phyloP scores from a whole-genome alignment of 2,797 vertebrate species.

The Lagorchestes hirsutus region DNA sequence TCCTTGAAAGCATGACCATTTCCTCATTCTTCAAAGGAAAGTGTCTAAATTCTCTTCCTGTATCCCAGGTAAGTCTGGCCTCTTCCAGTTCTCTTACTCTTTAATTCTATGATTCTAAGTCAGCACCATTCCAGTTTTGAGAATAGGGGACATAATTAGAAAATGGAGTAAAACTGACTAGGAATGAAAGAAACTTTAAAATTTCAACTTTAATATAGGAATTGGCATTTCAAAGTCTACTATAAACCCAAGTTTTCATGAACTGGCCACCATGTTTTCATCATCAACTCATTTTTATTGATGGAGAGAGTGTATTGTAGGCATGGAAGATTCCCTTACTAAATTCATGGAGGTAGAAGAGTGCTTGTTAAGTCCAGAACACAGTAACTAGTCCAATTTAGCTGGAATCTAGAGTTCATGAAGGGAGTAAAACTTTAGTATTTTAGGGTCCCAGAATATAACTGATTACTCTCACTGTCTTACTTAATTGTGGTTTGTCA shows the following conservation, averaged over 20 bases:
- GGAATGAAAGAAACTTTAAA: background rate
- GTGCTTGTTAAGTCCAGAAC: background rate
- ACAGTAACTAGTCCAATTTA: background rate
- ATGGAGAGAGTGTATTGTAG: background rate
- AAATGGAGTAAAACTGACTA: slow-evolving; percentile 10
- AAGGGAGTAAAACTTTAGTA: background rate
- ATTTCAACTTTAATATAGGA: background rate
- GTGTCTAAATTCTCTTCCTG: slow-evolving; percentile 17
- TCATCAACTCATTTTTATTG: background rate
- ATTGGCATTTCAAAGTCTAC: background rate
- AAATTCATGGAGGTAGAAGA: background rate
- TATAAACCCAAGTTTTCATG: background rate
- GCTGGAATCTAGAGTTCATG: background rate
- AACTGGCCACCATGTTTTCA: background rate
- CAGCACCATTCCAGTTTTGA: slow-evolving; percentile 8
- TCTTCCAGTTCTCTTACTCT: background rate
- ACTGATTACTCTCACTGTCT: background rate
- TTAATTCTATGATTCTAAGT: background rate
- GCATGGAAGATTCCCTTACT: background rate
- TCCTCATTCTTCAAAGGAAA: background rate
- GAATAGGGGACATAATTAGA: background rate
- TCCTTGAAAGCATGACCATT: background rate
- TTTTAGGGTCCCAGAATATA: background rate
- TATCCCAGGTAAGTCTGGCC: background rate
- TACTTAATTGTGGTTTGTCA: background rate